phyloP scores from a whole-genome alignment of 2,797 vertebrate species.

The Kryptolebias ocellatus region DNA sequence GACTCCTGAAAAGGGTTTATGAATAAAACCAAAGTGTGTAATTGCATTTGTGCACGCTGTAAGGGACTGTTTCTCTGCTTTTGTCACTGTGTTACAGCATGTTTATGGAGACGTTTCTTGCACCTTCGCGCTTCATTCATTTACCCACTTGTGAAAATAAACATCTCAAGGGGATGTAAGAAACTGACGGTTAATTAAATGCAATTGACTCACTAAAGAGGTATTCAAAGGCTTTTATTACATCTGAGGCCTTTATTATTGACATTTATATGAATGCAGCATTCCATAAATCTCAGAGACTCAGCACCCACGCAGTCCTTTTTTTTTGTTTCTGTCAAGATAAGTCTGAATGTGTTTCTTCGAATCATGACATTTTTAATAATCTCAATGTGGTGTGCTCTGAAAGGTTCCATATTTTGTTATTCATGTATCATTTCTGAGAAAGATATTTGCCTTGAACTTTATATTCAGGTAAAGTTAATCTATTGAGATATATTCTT shows the following conservation, averaged over 20 bases:
- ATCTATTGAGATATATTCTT: neutral
- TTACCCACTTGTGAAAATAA: slow-evolving; percentile 25
- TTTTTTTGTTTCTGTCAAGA: neutral
- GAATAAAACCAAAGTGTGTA: slow-evolving; percentile 26
- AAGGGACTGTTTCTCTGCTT: slow-evolving; percentile 14
- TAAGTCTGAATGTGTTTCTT: neutral
- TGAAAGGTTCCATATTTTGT: neutral
- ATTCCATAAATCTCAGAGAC: neutral
- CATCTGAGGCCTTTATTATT: slow-evolving; percentile 24
- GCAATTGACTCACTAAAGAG: slow-evolving; percentile 12
- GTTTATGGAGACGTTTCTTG: slow-evolving; percentile 32
- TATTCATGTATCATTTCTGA: slow-evolving; percentile 3
- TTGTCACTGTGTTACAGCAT: slow-evolving; percentile 13
- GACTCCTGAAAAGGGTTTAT: slow-evolving; percentile 32
- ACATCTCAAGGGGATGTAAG: slow-evolving; percentile 18
- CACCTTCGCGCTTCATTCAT: slow-evolving; percentile 37
- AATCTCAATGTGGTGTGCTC: neutral
- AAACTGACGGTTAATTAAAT: slow-evolving; percentile 40
- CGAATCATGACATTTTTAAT: neutral
- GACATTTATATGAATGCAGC: slow-evolving; percentile 4
- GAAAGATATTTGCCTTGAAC: neutral
- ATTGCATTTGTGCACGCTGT: neutral
- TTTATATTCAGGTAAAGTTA: neutral
- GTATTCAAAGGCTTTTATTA: slow-evolving; percentile 18
- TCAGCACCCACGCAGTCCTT: neutral